Base-by-base conservation (phyloP, 2,797 vertebrate species). In the Kryptolebias ocellatus region DNA sequence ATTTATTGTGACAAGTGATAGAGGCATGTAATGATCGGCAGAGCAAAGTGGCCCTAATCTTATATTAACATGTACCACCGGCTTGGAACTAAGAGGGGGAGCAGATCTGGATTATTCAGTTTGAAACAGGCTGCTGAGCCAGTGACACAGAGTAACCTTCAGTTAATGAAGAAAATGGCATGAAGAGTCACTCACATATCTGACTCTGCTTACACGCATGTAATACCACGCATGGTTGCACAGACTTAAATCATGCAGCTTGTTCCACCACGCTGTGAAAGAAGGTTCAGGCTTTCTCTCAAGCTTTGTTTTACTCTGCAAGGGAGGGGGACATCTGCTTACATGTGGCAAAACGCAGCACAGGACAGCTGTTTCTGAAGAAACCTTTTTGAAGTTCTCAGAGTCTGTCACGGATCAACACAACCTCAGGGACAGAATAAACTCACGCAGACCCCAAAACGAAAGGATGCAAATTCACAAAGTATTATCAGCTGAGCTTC, bases 91-190 rank as follows among this genome's bases (percentile, higher is more conserved):
- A 85, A 88, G 80, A 78, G 65, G 69, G 58, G 78, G 79, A 81
- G 73, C 76, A 78, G 53, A 83, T 90, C 53, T 84, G 77, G 88
- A 90, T 90, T 85, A 90, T 87, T 88, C 67, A 83, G 68, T 69
- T 78, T 52, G 60, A 87, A 87, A 70, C 65, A 81, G 67, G 56
- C 74, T 68, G 77, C 46, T 28, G 58, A 81, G 61, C 65, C 60
- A 47, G 54, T 67, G 77, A 77, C 77, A 64, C 55, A 64, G 53
- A 64, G 62, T 60, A 84, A 83, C 67, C 66, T 78, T 56, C 73
- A 83, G 55, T 67, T 79, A 81, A 79, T 81, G 67, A 81, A 71
- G 62, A 73, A 66, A 74, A 67, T 56, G 59, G 68, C 67, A 72
- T 61, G 67, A 70, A 67, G 60, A 37, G 51, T 10, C 9, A 12